Conservation (phyloP, 2,113 vertebrate genomes). For the Oplegnathus fasciatus region DNA sequence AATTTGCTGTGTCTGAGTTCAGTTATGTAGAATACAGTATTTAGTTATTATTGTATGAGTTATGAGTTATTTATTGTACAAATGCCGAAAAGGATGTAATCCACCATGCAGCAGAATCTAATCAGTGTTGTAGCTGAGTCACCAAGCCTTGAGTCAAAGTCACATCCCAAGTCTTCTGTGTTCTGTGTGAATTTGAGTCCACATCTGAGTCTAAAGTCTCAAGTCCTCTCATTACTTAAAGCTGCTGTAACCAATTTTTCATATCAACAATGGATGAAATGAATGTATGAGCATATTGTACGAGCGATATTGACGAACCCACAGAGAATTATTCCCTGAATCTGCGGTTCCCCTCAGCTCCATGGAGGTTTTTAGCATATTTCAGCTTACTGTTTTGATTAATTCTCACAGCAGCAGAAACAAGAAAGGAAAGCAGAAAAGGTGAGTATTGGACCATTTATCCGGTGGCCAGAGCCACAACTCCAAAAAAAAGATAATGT, state of each 20-base stretch:
- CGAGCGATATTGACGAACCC: too few species aligned
- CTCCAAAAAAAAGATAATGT: too few species aligned
- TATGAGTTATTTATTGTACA: neutral
- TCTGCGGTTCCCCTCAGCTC: too few species aligned
- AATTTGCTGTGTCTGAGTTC: neutral
- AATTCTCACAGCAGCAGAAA: too few species aligned
- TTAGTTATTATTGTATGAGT: too few species aligned
- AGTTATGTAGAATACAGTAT: neutral
- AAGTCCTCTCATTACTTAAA: neutral
- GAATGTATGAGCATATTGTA: too few species aligned
- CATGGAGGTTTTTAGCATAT: too few species aligned
- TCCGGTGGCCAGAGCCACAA: too few species aligned
- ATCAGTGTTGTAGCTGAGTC: neutral
- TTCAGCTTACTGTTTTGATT: too few species aligned
- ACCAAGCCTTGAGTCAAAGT: neutral
- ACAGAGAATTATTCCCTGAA: too few species aligned
- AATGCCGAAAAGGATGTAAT: neutral
- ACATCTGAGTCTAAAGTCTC: neutral
- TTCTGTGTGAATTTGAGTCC: neutral
- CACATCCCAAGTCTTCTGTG: neutral
- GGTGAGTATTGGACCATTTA: too few species aligned
- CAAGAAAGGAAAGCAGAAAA: too few species aligned
- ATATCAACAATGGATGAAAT: neutral
- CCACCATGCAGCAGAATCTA: neutral
- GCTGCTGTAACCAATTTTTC: neutral